Base-by-base conservation (phyloP, 2,888 invertebrate genomes). In the Thalpophila matura region DNA sequence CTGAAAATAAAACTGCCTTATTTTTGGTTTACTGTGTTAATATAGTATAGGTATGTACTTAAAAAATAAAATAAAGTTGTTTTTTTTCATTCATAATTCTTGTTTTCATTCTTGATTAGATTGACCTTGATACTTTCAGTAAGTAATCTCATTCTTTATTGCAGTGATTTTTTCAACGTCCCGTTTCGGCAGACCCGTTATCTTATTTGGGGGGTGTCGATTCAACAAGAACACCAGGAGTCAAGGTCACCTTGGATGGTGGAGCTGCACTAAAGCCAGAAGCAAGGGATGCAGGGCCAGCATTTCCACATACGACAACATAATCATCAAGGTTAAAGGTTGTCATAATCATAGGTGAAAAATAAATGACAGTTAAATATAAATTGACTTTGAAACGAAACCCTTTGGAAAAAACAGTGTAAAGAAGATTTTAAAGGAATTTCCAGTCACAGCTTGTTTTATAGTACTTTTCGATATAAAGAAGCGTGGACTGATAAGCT, bases 191-290 rank as follows among this genome's bases (percentile, higher is more conserved):
- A 82, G 51, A 4, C 83, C 83, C 0, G 79, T 79, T 0, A 86
- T 89, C 14, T 24, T 86, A 29, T 77, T 87, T 5, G 87, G 85
- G 2, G 72, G 65, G 6, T 59, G 73, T 38, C 65, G 77, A 16
- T 76, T 50, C 18, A 77, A 74, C 29, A 65, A 61, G 29, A 67
- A 54, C 12, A 46, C 6, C 9, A 59, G 60, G 10, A 26, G 58
- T 18, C 56, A 61, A 4, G 84, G 81, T 0, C 35, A 45, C 2
- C 69, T 72, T 2, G 70, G 68, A 0, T 64, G 74, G 43, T 88
- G 87, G 87, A 68, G 75, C 3, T 87, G 87, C 46, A 79, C 80
- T 16, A 82, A 82, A 42, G 70, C 80, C 68, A 63, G 74, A 10
- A 79, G 72, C 22, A 75, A 54, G 0, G 73, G 74, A 14, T 86